phyloP scores from a whole-genome alignment of 2,113 vertebrate species.

The Tetrao urogallus region DNA sequence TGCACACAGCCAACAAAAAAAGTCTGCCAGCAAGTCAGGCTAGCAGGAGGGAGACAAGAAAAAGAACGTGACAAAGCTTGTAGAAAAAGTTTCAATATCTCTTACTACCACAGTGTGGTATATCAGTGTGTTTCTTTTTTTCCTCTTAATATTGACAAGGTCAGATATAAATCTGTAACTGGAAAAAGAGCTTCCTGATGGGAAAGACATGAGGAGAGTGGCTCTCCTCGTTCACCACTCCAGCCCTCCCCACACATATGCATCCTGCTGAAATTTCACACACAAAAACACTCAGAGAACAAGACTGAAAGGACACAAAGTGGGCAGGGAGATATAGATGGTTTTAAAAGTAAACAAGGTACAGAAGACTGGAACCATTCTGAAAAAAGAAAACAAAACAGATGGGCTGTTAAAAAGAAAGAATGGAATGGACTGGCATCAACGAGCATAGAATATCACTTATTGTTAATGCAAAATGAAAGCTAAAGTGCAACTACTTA shows the following conservation, averaged over 20 bases:
- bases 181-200: not conserved
- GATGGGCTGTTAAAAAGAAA: not conserved
- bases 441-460: not conserved
- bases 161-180: not conserved
- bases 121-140: not conserved
- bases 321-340: not conserved
- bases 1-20: not conserved
- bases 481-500: conserved; percentile 8
- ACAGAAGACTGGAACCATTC: not conserved
- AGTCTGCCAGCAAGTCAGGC: not conserved
- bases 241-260: not conserved
- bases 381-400: not conserved
- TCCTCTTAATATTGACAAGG: not conserved
- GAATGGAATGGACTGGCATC: not conserved
- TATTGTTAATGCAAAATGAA: not conserved
- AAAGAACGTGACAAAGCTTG: not conserved
- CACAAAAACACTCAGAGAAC: not conserved
- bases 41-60: not conserved
- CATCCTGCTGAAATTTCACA: not conserved
- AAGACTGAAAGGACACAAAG: not conserved
- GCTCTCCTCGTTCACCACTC: not conserved
- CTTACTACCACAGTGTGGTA: not conserved
- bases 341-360: not conserved
- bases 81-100: not conserved
- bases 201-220: not conserved